A percentile compares a stretch with the other conserved stretches of the same genome.
Evolutionary conservation across 92 coral and sea anemone species (phyloP).

Genomic region (Pocillopora meandrina): DNA sequence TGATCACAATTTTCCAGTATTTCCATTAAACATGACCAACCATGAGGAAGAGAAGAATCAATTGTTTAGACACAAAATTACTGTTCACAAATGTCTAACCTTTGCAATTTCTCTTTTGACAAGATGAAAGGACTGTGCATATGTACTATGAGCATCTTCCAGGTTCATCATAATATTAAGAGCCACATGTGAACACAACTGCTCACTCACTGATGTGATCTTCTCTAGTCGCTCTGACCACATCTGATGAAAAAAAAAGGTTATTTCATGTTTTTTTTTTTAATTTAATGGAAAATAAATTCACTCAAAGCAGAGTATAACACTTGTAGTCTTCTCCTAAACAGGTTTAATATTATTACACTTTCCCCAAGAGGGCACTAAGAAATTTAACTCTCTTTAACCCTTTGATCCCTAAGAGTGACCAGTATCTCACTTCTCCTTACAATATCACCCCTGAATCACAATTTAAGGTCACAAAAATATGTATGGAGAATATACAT

Average conservation of each 20-base stretch:
- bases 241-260: constrained; percentile 64
- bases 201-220: constrained; percentile 83
- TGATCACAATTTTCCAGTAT: too few species aligned
- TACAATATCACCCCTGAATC: too few species aligned
- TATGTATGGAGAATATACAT: too few species aligned
- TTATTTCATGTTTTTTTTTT: too few species aligned
- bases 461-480: too few species aligned
- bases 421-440: too few species aligned
- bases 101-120: constrained; percentile 94
- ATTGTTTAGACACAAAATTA: background rate
- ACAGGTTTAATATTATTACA: too few species aligned
- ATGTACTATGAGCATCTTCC: constrained; percentile 98
- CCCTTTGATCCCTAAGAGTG: too few species aligned
- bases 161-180: constrained; percentile 95
- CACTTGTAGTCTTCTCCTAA: background rate
- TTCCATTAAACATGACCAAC: too few species aligned
- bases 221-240: constrained; percentile 95
- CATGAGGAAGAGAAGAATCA: too few species aligned
- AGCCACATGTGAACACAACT: constrained; percentile 94
- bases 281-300: background rate
- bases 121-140: constrained; percentile 93
- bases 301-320: background rate
- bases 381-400: too few species aligned
- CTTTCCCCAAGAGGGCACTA: too few species aligned
- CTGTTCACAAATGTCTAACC: constrained; percentile 42